A percentile compares a stretch with the other conserved stretches of the same genome.
Evolutionary conservation across 1,140 invertebrate genomes (phyloP).

Genomic region (Drosophila seguyi): DNA sequence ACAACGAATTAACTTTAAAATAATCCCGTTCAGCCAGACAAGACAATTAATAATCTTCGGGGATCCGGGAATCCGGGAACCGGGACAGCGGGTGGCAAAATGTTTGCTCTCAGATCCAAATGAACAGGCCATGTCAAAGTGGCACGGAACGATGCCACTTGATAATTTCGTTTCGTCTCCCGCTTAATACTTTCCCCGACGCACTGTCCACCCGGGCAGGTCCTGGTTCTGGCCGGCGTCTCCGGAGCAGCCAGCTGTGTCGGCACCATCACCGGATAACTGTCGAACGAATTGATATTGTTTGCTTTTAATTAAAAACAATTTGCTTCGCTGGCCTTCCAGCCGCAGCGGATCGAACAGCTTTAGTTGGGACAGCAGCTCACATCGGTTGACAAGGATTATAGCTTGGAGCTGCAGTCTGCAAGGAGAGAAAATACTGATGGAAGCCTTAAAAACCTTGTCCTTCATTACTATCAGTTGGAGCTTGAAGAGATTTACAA

Average conservation of each 20-base stretch:
- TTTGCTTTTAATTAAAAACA: constrained; percentile 84
- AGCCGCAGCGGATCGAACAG: constrained; percentile 61
- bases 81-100: constrained; percentile 12
- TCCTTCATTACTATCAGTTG: not conserved
- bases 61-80: not conserved
- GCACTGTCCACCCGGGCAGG: constrained; percentile 26
- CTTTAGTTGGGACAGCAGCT: constrained; percentile 17
- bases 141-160: constrained; percentile 31
- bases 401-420: constrained; percentile 19
- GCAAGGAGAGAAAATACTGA: constrained; percentile 2
- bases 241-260: constrained; percentile 44
- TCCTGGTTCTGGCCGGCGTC: constrained; percentile 14
- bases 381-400: constrained; percentile 29
- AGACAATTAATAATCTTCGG: constrained; percentile 72
- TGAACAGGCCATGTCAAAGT: constrained; percentile 65
- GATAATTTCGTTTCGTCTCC: constrained; percentile 38
- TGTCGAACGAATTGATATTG: constrained; percentile 83
- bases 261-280: constrained; percentile 80
- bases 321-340: constrained; percentile 81
- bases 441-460: not conserved
- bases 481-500: not conserved
- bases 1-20: constrained; percentile 37
- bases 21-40: constrained; percentile 56
- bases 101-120: constrained; percentile 58
- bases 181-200: constrained; percentile 59